Percentiles rank a stretch among this genome's conserved stretches.
These are phyloP conservation scores for Prunella strophiata DNA, from an alignment of 2,797 vertebrate genomes.

Conservation along the genomic window DNA sequence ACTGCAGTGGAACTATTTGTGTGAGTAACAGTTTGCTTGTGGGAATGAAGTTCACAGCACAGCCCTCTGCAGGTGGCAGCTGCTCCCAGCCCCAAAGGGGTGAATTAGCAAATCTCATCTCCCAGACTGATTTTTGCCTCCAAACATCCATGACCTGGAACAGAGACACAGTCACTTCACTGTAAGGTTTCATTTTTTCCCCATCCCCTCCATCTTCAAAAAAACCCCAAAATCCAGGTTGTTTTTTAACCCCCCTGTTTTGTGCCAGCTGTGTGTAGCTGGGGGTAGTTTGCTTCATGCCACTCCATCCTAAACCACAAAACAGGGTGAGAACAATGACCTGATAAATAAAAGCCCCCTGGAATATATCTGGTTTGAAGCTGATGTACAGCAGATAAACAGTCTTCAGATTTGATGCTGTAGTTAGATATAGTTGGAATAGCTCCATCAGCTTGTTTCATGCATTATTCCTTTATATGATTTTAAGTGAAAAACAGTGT, in stretches of 20 bases:
- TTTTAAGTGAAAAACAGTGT: not conserved
- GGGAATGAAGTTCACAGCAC: not conserved
- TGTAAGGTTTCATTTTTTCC: not conserved
- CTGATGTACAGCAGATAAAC: not conserved
- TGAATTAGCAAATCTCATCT: not conserved
- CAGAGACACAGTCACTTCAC: not conserved
- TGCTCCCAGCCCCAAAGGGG: not conserved
- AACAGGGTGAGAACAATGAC: not conserved
- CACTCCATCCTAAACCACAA: not conserved
- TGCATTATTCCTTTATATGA: not conserved
- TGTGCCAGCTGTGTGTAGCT: not conserved
- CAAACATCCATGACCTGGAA: not conserved
- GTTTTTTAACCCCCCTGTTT: not conserved
- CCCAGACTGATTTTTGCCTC: not conserved
- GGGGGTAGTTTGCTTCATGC: not conserved
- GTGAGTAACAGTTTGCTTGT: not conserved
- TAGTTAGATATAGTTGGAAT: not conserved
- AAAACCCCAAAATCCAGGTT: rapidly evolving
- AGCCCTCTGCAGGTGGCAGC: conserved; percentile 2
- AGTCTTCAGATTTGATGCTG: not conserved
- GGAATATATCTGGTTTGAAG: not conserved
- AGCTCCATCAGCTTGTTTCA: not conserved
- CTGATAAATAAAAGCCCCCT: not conserved
- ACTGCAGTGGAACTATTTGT: not conserved
- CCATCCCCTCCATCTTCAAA: not conserved